Evolutionary conservation across 2,797 vertebrate species (phyloP).

Genomic region (Hydrophis major): DNA sequence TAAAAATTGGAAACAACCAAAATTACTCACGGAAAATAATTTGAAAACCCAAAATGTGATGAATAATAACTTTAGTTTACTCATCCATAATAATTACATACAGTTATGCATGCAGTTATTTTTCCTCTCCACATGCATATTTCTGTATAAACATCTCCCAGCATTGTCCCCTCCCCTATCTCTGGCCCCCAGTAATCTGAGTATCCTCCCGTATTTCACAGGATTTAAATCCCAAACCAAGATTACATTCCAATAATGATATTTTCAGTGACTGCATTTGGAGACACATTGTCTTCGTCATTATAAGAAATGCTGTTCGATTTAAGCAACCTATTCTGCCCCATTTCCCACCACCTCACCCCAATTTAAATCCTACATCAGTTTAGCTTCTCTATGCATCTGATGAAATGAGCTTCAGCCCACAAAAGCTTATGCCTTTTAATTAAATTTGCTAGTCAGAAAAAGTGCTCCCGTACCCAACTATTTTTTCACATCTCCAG

Average conservation of each 20-base stretch:
- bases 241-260: background rate
- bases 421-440: background rate
- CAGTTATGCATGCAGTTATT: background rate
- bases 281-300: background rate
- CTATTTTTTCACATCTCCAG: background rate
- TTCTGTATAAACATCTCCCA: background rate
- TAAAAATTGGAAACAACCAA: background rate
- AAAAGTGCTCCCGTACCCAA: background rate
- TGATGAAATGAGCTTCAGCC: background rate
- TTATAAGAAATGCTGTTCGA: background rate
- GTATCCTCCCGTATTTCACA: background rate
- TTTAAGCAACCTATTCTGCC: background rate
- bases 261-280: background rate
- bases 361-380: background rate
- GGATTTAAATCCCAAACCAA: background rate
- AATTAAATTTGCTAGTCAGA: background rate
- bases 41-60: background rate
- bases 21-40: background rate
- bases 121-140: background rate
- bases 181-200: background rate
- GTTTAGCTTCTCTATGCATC: background rate
- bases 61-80: background rate
- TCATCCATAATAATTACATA: background rate
- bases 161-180: background rate
- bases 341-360: background rate